These are phyloP conservation scores for Galaxias olidus DNA, from an alignment of 2,797 vertebrate genomes.

Conservation along the genomic window DNA sequence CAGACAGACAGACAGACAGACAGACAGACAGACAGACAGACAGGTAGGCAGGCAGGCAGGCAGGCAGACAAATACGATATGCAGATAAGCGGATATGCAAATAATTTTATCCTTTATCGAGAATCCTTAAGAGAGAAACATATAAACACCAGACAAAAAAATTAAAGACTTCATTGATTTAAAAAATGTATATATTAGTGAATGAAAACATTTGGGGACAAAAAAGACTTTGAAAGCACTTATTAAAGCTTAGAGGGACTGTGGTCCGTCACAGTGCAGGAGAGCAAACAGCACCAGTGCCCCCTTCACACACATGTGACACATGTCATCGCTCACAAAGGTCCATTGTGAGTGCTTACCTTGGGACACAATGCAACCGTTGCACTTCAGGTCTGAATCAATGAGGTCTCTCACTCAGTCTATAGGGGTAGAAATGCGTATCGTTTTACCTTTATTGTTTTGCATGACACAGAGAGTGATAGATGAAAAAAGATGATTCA, in stretches of 20 bases:
- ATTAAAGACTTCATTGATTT: too few species aligned
- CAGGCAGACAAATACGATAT: constrained; percentile 4
- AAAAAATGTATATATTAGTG: too few species aligned
- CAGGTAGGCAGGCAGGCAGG: constrained; percentile 37
- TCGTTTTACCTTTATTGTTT: constrained; percentile 17
- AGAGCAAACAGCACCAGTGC: constrained; percentile 36
- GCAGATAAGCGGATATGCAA: too few species aligned
- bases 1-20: constrained; percentile 79
- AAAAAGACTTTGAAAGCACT: too few species aligned
- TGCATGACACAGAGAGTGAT: constrained; percentile 6
- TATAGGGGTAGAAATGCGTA: constrained; percentile 20
- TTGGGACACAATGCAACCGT: constrained; percentile 48
- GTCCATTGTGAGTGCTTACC: constrained; percentile 55
- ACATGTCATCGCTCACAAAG: constrained; percentile 63
- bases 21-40: constrained; percentile 66
- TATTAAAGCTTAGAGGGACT: too few species aligned
- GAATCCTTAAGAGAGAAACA: too few species aligned
- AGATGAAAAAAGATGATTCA: not conserved
- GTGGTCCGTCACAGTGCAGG: constrained; percentile 14
- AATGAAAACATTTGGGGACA: too few species aligned
- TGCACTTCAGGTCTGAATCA: constrained; percentile 44
- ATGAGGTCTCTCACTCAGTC: constrained; percentile 30
- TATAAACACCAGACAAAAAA: too few species aligned
- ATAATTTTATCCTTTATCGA: too few species aligned
- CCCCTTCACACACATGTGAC: constrained; percentile 45